Base-by-base conservation (phyloP, 2,888 invertebrate species). In the Platycheirus rosarum region DNA sequence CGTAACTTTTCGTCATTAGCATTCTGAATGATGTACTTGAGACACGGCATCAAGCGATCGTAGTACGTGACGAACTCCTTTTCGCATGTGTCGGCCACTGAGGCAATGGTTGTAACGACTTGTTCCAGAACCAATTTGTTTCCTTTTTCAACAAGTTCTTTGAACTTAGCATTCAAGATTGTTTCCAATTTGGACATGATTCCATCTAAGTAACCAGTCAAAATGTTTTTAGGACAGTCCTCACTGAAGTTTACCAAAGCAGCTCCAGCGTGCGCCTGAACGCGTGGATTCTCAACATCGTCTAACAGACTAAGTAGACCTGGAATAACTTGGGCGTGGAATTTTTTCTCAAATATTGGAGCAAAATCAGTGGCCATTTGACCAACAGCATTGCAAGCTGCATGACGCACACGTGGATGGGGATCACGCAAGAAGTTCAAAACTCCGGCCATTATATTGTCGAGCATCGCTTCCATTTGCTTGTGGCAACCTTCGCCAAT, bases 341-440 rank as follows among this genome's bases (percentile, higher is more conserved):
- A 99, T 91, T 98, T 98, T 92, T 98, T 99, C 90, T 99, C 98
- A 87, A 99, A 98, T 9, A 93, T 92, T 1, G 98, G 98, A 2
- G 98, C 98, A 91, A 99, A 99, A 91, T 99, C 99, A 0, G 98
- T 97, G 0, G 98, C 96, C 97, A 99, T 97, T 91, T 99, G 99
- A 7, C 99, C 99, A 48, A 99, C 93, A 16, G 99, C 98, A 91
- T 99, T 99, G 89, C 99, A 99, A 16, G 98, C 97, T 3, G 99
- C 99, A 89, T 98, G 98, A 73, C 99, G 89, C 2, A 91, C 91
- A 53, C 91, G 88, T 3, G 91, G 91, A 87, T 91, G 89, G 9
- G 95, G 93, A 90, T 98, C 98, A 86, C 93, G 93, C 18, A 97
- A 92, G 90, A 94, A 97, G 86, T 94, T 95, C 78, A 98, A 92